These are phyloP conservation scores for Apeltes quadracus DNA, from an alignment of 2,113 vertebrate species.

Conservation along the genomic window DNA sequence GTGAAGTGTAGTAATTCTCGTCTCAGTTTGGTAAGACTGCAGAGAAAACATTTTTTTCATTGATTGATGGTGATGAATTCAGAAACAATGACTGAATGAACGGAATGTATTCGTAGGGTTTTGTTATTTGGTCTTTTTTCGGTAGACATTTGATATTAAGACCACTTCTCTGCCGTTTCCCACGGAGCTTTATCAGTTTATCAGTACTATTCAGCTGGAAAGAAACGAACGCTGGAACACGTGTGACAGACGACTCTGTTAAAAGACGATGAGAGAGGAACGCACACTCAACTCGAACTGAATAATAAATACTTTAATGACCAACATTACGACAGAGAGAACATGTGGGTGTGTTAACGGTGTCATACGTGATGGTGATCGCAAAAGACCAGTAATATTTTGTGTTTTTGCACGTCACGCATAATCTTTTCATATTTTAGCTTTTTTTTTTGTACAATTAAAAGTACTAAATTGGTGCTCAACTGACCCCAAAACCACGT, in stretches of 20 bases:
- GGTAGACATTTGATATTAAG: background rate
- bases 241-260: constrained; percentile 9
- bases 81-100: background rate
- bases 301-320: background rate
- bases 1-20: background rate
- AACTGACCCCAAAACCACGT: background rate
- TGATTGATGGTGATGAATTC: background rate
- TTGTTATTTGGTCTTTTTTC: too few species aligned
- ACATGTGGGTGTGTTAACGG: constrained; percentile 14
- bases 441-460: background rate
- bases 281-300: background rate
- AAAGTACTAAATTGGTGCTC: background rate
- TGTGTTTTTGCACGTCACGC: background rate
- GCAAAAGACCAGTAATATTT: too few species aligned
- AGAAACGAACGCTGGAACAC: background rate
- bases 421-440: background rate
- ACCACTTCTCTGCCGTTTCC: background rate
- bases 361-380: constrained; percentile 10
- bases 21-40: background rate
- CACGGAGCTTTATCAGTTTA: background rate
- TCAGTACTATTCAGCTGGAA: background rate
- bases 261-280: constrained; percentile 6
- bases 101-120: background rate
- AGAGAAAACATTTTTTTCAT: background rate
- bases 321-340: background rate